Base-by-base conservation (phyloP, 1,140 invertebrate species). In the Zaprionus gabonicus region DNA sequence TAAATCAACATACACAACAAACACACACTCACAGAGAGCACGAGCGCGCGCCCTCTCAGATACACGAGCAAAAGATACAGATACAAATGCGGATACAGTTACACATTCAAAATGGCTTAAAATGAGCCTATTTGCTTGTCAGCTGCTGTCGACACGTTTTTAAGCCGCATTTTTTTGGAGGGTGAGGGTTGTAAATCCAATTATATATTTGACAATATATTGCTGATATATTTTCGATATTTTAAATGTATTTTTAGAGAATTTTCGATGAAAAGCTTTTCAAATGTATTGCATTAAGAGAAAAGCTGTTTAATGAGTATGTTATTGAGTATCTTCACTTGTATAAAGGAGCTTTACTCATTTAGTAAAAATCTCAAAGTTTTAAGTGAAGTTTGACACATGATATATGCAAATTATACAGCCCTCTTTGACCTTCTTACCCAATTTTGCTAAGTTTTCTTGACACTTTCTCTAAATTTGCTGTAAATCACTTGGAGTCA, bases 51-150 rank as follows among this genome's bases (percentile, higher is more conserved):
- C 23, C 41, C 25, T 15, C 27, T 12, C n/a, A 15, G 76, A 78
- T 64, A 68, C n/a, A 57, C n/a, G 28, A 69, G 28, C 59, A 31
- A 44, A 13, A 74, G 20, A 44, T 5, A 51, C 46, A 51, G 46
- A 51, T 49, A 49, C 20, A 49, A n/a, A 65, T 38, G 41, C 23
- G 57, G 41, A 59, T 66, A 73, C 53, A 41, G 49, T 59, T 60
- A 73, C 46, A 69, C 25, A 38, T 62, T 46, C 1, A 56, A 20
- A 13, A 1, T 20, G 44, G 4, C 46, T 66, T 27, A 38, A 31
- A 51, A 51, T 51, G 46, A 51, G 62, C 27, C 28, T 46, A 49
- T 51, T 49, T 51, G 20, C 20, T 4, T 34, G 20, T 20, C 49
- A 60, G 38, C 38, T 60, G 23, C 38, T 60, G 23, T 60, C 58